Conservation (phyloP, 2,113 vertebrate species). For the Panthera leo region DNA sequence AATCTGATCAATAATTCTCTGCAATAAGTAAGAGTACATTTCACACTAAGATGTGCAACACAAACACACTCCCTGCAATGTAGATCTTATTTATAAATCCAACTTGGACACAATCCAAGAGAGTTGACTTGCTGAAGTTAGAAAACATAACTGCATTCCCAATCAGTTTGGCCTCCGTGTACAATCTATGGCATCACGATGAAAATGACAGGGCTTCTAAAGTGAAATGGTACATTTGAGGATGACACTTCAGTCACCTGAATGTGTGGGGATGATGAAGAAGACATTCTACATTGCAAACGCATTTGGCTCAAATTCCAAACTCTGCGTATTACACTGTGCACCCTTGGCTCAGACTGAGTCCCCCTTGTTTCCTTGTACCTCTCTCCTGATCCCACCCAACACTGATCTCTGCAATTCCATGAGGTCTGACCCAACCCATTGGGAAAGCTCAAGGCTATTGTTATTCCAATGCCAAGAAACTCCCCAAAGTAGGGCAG, state of each 20-base stretch:
- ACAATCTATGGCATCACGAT: background rate
- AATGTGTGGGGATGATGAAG: background rate
- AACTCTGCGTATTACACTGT: background rate
- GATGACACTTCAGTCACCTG: background rate
- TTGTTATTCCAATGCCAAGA: background rate
- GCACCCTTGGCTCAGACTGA: background rate
- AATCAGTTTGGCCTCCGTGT: background rate
- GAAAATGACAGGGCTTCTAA: background rate
- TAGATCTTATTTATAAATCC: background rate
- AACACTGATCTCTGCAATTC: background rate
- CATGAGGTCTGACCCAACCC: background rate
- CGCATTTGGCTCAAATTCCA: background rate
- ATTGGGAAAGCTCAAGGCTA: background rate
- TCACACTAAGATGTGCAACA: background rate
- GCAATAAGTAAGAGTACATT: background rate
- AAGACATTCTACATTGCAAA: conserved; percentile 5
- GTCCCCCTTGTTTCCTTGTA: background rate
- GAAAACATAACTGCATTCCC: background rate
- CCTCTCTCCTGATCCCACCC: background rate
- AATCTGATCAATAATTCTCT: background rate
- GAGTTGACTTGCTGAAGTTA: background rate
- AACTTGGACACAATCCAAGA: background rate
- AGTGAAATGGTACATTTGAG: background rate
- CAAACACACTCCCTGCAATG: background rate
- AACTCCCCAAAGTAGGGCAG: background rate